Percentiles rank a stretch among this genome's conserved stretches.
Conservation (phyloP, 2,888 invertebrate species). For the Odontomyia ornata region DNA sequence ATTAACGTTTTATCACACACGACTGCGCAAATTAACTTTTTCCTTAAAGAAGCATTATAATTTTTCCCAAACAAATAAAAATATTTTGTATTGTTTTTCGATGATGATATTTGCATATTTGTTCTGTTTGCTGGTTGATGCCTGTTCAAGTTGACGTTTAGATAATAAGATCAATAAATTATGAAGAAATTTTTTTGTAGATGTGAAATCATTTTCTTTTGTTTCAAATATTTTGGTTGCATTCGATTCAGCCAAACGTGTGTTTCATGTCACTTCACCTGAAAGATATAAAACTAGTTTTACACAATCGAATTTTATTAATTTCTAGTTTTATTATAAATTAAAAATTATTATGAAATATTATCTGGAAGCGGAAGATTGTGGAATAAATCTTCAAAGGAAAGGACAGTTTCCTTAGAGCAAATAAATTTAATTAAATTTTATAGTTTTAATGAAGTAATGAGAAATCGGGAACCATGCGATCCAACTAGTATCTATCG, state of each 20-base stretch:
- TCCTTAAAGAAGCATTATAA: slow-evolving; percentile 9
- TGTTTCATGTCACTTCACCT: slow-evolving; percentile 14
- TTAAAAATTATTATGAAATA: no score
- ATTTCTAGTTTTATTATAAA: no score
- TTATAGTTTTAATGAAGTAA: no score
- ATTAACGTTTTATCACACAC: slow-evolving; percentile 36
- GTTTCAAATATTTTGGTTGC: slow-evolving; percentile 26
- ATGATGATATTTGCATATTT: slow-evolving; percentile 25
- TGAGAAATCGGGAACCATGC: no score
- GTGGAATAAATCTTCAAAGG: no score
- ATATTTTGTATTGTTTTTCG: neutral
- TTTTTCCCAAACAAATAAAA: slow-evolving; percentile 15
- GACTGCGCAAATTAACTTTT: slow-evolving; percentile 40
- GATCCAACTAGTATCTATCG: no score
- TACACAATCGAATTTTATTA: no score
- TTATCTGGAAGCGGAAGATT: no score
- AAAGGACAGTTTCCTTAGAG: no score
- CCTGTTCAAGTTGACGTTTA: slow-evolving; percentile 13
- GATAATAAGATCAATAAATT: slow-evolving; percentile 35
- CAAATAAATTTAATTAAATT: no score
- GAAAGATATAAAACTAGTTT: slow-evolving; percentile 7
- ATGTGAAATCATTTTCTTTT: slow-evolving; percentile 35
- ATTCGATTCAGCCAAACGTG: slow-evolving; percentile 25
- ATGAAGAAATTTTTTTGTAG: slow-evolving; percentile 39
- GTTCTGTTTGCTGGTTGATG: slow-evolving; percentile 26